These are phyloP conservation scores for Elymnias hypermnestra DNA, from an alignment of 1,140 invertebrate genomes.

Conservation along the genomic window DNA sequence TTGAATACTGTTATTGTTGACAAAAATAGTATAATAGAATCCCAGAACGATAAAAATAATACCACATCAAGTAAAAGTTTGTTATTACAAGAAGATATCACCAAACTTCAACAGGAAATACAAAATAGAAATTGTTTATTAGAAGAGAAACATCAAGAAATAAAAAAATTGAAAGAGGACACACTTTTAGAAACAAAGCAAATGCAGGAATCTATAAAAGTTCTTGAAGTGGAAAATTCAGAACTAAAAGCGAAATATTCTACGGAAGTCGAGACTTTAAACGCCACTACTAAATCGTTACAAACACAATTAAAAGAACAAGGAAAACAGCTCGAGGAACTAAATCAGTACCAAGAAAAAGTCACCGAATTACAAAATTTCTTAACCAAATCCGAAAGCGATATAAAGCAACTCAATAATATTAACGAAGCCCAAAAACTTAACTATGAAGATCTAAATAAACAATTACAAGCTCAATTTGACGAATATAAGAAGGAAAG, in stretches of 20 bases:
- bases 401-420: constrained; percentile 62
- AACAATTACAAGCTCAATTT: constrained; percentile 58
- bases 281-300: constrained; percentile 75
- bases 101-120: constrained; percentile 41
- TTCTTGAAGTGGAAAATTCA: constrained; percentile 46
- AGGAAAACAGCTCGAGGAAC: constrained; percentile 68
- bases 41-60: constrained; percentile 70
- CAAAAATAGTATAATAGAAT: constrained; percentile 64
- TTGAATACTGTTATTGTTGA: constrained; percentile 45
- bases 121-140: constrained; percentile 34
- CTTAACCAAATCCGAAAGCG: constrained; percentile 61
- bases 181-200: constrained; percentile 38
- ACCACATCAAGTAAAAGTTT: constrained; percentile 53
- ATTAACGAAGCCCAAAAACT: constrained; percentile 69
- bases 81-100: constrained; percentile 45
- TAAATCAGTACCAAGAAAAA: constrained; percentile 70
- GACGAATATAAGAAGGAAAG: constrained; percentile 68
- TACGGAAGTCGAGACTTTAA: constrained; percentile 53
- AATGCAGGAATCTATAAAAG: constrained; percentile 36
- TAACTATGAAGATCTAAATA: constrained; percentile 70
- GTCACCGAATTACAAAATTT: constrained; percentile 66
- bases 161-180: constrained; percentile 42
- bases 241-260: constrained; percentile 52
- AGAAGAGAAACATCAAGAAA: constrained; percentile 40
- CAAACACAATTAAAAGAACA: constrained; percentile 73